A percentile compares a stretch with the other conserved stretches of the same genome.
Evolutionary conservation across 2,113 vertebrate species (phyloP).

Genomic region (Gambusia holbrooki): DNA sequence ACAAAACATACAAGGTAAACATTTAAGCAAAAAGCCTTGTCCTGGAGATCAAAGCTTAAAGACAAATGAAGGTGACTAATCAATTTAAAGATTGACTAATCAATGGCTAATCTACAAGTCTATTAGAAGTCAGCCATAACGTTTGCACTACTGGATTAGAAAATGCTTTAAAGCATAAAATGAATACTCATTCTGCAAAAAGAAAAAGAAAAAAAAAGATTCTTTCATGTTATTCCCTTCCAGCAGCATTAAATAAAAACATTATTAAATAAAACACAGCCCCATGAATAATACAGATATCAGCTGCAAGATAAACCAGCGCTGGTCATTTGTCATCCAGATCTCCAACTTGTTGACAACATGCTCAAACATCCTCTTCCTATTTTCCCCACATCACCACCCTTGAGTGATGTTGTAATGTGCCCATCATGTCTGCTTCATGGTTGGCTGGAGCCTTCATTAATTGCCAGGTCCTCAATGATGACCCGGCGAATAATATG

Average conservation of each 20-base stretch:
- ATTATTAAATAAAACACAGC: constrained; percentile 52
- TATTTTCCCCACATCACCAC: constrained; percentile 38
- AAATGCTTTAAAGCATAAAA: constrained; percentile 8
- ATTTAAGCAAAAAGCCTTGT: constrained; percentile 19
- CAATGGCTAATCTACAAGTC: neutral
- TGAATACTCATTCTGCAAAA: constrained; percentile 13
- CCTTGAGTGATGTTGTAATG: constrained; percentile 61
- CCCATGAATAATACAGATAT: constrained; percentile 55
- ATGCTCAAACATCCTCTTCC: constrained; percentile 56
- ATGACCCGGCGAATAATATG: constrained; percentile 66
- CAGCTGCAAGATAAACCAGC: constrained; percentile 52
- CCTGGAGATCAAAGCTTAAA: constrained; percentile 3
- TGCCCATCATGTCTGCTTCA: constrained; percentile 72
- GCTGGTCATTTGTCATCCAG: constrained; percentile 69
- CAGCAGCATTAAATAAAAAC: constrained; percentile 2
- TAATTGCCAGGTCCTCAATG: constrained; percentile 46
- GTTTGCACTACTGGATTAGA: constrained; percentile 23
- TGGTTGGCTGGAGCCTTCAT: constrained; percentile 67
- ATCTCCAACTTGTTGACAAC: constrained; percentile 66
- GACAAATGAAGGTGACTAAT: constrained; percentile 46
- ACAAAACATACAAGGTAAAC: too few species aligned
- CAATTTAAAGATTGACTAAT: constrained; percentile 45
- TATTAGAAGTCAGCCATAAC: constrained; percentile 10
- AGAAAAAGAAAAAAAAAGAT: constrained; percentile 21
- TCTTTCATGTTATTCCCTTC: constrained; percentile 29